These are phyloP conservation scores for Biston stratarius DNA, from an alignment of 2,888 invertebrate species.

Conservation along the genomic window DNA sequence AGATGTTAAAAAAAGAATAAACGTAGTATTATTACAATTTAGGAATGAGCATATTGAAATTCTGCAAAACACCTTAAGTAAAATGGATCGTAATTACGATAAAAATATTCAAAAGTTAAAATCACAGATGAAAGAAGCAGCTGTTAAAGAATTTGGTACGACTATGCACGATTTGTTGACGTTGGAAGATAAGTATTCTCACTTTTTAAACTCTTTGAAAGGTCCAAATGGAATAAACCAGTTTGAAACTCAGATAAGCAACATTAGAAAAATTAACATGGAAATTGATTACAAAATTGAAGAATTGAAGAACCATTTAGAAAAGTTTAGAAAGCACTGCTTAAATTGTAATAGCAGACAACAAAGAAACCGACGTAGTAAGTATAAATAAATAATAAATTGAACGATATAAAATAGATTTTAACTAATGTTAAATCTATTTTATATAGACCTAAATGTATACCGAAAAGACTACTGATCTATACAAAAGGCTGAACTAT, in stretches of 20 bases:
- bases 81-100: constrained; percentile 2
- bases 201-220: constrained; percentile 40
- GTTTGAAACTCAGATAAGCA: constrained; percentile 3
- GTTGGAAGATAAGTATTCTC: constrained; percentile 59
- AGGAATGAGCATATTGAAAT: constrained; percentile 19
- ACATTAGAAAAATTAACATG: constrained; percentile 35
- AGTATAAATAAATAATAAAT: neutral
- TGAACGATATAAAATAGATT: neutral
- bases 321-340: constrained; percentile 52
- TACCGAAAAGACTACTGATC: too few species aligned
- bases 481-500: too few species aligned
- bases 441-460: neutral
- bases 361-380: constrained; percentile 10
- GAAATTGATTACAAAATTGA: constrained; percentile 29
- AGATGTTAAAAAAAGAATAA: constrained; percentile 46
- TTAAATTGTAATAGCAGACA: constrained; percentile 38
- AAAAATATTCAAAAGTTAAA: constrained; percentile 24
- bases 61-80: constrained; percentile 19
- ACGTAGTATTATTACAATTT: constrained; percentile 40
- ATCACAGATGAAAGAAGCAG: constrained; percentile 52
- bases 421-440: too few species aligned
- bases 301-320: constrained; percentile 41
- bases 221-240: constrained; percentile 6
- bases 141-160: constrained; percentile 51
- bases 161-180: constrained; percentile 60